Evolutionary conservation across 2,888 invertebrate species (phyloP).

Genomic region (Phasia obesa): DNA sequence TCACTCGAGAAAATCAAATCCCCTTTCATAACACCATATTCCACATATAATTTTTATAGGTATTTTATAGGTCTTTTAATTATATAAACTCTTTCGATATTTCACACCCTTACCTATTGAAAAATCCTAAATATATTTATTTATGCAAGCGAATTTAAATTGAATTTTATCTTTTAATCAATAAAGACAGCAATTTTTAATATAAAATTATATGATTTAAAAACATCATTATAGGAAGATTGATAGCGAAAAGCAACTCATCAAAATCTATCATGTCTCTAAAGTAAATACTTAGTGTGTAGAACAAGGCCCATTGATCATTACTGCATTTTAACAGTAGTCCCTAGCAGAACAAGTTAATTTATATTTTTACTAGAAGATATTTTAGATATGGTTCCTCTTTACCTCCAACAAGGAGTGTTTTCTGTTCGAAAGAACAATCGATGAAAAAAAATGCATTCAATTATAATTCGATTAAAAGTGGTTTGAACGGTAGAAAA

Average conservation of each 20-base stretch:
- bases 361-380: background rate
- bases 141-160: no score
- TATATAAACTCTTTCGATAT: no score
- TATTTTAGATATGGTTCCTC: background rate
- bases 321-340: slow-evolving; percentile 6
- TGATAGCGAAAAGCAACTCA: background rate
- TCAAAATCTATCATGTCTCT: slow-evolving; percentile 3
- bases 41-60: no score
- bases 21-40: no score
- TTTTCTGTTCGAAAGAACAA: no score
- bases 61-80: no score
- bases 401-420: background rate
- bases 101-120: no score
- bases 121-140: no score
- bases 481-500: slow-evolving; percentile 34
- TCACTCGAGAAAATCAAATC: no score
- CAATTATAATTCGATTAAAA: slow-evolving; percentile 60
- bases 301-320: slow-evolving; percentile 5
- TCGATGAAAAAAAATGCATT: slow-evolving; percentile 39
- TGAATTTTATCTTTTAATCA: no score
- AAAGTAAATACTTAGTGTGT: slow-evolving; percentile 2
- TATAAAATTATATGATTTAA: background rate
- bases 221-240: background rate
- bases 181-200: no score
- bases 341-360: background rate